phyloP scores from a whole-genome alignment of 2,888 invertebrate genomes.

The Sepioteuthis lessoniana region DNA sequence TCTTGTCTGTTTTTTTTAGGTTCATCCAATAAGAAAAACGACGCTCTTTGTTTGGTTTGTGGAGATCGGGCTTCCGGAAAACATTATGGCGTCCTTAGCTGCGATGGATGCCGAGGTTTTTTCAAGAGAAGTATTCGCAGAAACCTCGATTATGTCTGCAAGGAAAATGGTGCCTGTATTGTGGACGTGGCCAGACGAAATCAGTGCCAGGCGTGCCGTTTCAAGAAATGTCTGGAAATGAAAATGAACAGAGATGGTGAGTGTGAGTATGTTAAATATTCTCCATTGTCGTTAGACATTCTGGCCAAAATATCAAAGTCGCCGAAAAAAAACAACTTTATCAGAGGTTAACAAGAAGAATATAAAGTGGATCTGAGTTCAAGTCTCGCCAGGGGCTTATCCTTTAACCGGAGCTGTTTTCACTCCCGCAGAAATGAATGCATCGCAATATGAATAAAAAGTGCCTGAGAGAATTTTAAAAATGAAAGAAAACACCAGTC shows the following conservation, averaged over 20 bases:
- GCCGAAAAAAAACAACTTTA: too few species aligned
- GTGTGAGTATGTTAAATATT: conserved; percentile 62
- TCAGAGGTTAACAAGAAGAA: not conserved
- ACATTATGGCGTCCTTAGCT: conserved; percentile 77
- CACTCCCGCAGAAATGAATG: too few species aligned
- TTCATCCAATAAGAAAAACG: conserved; percentile 60
- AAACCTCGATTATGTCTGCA: conserved; percentile 92
- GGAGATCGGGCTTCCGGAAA: conserved; percentile 78
- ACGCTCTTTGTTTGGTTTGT: conserved; percentile 77
- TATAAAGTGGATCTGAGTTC: too few species aligned
- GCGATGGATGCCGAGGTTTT: conserved; percentile 84
- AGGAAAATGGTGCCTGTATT: conserved; percentile 88
- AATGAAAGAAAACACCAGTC: too few species aligned
- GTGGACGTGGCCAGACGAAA: conserved; percentile 93
- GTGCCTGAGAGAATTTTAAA: too few species aligned
- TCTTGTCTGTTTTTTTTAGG: not conserved
- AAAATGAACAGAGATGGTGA: conserved; percentile 96
- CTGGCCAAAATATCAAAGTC: not conserved
- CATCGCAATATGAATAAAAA: too few species aligned
- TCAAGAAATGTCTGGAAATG: conserved; percentile 90
- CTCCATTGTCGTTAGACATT: not conserved
- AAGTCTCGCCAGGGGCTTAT: too few species aligned
- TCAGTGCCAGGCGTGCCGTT: conserved; percentile 95
- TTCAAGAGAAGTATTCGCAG: conserved; percentile 93
- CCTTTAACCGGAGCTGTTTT: too few species aligned